Evolutionary conservation across 2,888 invertebrate species (phyloP), one percentile per base, ranked within the genome.

Genomic region (Ennomos quercinarius): DNA sequence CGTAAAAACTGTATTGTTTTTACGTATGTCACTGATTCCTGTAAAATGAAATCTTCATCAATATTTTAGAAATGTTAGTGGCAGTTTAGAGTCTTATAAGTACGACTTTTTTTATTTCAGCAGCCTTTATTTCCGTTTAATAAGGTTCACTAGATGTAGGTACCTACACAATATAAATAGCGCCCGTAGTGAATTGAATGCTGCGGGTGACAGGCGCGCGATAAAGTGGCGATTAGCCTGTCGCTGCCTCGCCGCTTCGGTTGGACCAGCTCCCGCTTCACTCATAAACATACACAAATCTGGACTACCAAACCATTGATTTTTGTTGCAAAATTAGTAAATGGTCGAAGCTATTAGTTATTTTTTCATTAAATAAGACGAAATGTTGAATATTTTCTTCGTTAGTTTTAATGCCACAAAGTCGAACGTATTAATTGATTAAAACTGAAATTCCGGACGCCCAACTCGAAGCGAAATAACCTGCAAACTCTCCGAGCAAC

Each of bases 221-320:
- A 86, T 86, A 80, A 80, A 84, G 86, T 84, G 84, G 75, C 83
- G 87, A 87, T 87, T 86, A 85, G 87, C 86, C 86, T 75, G 80
- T 81, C 84, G 81, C 86, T 79, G 87, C 83, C 84, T 72, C 67
- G 66, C 70, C 71, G 76, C 77, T 73, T 64, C 62, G 56, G 43
- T 37, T 43, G 11, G 43, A 10, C 41, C 36, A 36, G 41, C 42
- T 10, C 42, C 39, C 9, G 39, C 9, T 12, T 35, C 36, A n/a
- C 35, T n/a, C 27, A 27, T 27, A 6, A 27, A 27, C 27, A 27
- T 3, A 17, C 27, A 27, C 27, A 27, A 27, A 27, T 27, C 27
- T 6, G 27, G 6, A 27, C 27, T 27, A 27, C 27, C 2, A 27
- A 27, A 27, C 6, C 27, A 27, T 27, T 27, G 6, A 2, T 17